phyloP scores from a whole-genome alignment of 2,113 vertebrate genomes.

The Todiramphus saurophagus region DNA sequence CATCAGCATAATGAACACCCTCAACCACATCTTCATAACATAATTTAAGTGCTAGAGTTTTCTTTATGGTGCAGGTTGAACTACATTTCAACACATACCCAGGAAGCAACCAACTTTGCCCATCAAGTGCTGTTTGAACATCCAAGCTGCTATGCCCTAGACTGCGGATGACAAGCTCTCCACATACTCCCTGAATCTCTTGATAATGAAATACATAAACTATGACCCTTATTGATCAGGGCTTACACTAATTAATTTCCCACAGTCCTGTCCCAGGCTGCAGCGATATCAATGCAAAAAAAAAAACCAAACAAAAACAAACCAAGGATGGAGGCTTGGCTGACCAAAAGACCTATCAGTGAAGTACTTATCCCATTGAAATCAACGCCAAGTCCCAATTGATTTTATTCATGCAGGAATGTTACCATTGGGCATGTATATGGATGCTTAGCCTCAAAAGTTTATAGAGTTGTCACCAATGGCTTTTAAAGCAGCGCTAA shows the following conservation, averaged over 20 bases:
- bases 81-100: not conserved
- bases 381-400: conserved; percentile 4
- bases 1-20: conserved; percentile 16
- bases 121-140: not conserved
- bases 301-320: not conserved
- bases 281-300: not conserved
- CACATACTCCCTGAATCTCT: conserved; percentile 31
- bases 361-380: not conserved
- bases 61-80: not conserved
- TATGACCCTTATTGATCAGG: conserved; percentile 58
- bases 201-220: conserved; percentile 67
- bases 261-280: conserved; percentile 34
- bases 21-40: not conserved
- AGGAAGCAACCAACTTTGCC: not conserved
- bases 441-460: not conserved
- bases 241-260: conserved; percentile 61
- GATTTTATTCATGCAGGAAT: not conserved
- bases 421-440: not conserved
- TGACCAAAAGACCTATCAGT: conserved; percentile 3
- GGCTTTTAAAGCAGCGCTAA: not conserved
- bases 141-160: not conserved
- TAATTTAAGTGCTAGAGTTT: conserved; percentile 35
- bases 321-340: not conserved
- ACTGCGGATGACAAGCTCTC: conserved; percentile 2
- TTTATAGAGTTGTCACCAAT: not conserved